A percentile compares a stretch with the other conserved stretches of the same genome.
Evolutionary conservation across 2,888 invertebrate species (phyloP).

Genomic region (Drosophila conformis): DNA sequence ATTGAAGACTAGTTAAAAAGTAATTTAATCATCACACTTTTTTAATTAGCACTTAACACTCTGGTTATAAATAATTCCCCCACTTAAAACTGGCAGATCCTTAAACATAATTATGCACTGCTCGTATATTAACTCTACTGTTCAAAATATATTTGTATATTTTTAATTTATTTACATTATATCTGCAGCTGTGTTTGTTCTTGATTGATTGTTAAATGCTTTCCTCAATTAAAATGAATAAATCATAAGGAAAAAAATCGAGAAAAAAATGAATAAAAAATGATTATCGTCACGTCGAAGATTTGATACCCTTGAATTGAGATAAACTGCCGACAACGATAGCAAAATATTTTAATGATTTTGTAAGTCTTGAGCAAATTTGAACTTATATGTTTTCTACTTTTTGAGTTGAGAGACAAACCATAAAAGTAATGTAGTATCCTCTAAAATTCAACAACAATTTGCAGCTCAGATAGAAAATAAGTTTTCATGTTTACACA

Average conservation of each 20-base stretch:
- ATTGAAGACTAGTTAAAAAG: not conserved
- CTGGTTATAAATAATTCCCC: not conserved
- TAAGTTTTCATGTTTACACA: not conserved
- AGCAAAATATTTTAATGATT: not conserved
- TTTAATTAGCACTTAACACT: not conserved
- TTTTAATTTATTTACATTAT: not conserved
- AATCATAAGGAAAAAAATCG: not conserved
- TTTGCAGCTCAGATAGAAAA: slow-evolving; percentile 6
- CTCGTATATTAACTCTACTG: not conserved
- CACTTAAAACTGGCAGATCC: not conserved
- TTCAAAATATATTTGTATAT: not conserved
- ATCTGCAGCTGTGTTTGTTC: not conserved
- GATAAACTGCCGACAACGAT: not conserved
- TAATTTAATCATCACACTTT: not conserved
- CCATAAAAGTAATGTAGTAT: not conserved
- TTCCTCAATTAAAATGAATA: slow-evolving; percentile 6
- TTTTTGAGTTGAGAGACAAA: not conserved
- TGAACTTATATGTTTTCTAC: not conserved
- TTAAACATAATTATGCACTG: no score
- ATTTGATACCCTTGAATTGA: not conserved
- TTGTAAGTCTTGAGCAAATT: not conserved
- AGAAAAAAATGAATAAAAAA: no score
- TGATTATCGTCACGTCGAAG: not conserved
- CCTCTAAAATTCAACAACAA: not conserved
- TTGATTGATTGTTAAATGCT: slow-evolving; percentile 22